Evolutionary conservation across 2,113 vertebrate species (phyloP).

Genomic region (Hassar affinis): DNA sequence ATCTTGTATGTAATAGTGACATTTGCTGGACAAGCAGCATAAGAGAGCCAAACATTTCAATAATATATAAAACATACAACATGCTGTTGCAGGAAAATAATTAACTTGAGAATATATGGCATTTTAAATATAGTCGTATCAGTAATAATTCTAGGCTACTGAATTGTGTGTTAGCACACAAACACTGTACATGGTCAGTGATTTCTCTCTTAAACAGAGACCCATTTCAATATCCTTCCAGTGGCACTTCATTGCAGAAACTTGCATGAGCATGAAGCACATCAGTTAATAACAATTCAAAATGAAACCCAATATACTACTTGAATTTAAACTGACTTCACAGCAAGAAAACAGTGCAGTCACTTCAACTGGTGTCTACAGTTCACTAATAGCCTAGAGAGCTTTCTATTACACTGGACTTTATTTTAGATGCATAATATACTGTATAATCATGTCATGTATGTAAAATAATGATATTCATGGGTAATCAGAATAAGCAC

Average conservation of each 20-base stretch:
- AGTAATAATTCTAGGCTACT: background rate
- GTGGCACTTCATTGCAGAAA: too few species aligned
- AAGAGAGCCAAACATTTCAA: background rate
- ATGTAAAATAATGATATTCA: background rate
- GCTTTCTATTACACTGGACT: background rate
- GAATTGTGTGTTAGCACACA: background rate
- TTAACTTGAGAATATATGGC: background rate
- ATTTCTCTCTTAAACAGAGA: too few species aligned
- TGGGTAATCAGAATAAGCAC: background rate
- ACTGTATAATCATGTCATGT: background rate
- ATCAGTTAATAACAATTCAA: too few species aligned
- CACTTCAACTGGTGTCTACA: background rate
- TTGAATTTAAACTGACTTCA: background rate
- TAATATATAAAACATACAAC: background rate
- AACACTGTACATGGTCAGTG: too few species aligned
- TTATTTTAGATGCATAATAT: background rate
- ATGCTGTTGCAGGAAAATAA: background rate
- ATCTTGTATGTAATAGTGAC: background rate
- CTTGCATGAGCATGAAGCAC: too few species aligned
- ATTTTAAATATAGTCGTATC: background rate
- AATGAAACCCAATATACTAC: too few species aligned
- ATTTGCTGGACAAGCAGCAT: background rate
- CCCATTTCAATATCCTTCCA: too few species aligned
- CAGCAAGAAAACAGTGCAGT: background rate
- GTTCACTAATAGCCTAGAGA: background rate